A percentile compares a stretch with the other conserved stretches of the same genome.
These are phyloP conservation scores for Calidris pygmaea DNA, from an alignment of 2,113 vertebrate genomes.

Conservation along the genomic window DNA sequence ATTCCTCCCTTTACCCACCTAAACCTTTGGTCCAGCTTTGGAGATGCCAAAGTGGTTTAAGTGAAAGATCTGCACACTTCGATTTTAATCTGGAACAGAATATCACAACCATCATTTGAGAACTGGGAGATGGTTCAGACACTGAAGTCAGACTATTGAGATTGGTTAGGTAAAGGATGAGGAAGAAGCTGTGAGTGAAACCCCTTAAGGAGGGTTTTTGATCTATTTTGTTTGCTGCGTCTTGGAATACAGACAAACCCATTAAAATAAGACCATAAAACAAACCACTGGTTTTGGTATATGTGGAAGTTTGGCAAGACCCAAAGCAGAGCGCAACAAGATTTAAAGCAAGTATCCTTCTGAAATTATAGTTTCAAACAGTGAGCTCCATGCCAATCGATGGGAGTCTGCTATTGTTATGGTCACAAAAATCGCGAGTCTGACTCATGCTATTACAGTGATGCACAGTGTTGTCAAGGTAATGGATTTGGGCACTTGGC, in stretches of 20 bases:
- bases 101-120: not conserved
- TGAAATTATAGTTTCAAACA: slow-evolving; percentile 35
- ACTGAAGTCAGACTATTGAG: not conserved
- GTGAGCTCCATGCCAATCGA: slow-evolving; percentile 35
- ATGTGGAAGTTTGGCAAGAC: slow-evolving; percentile 3
- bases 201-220: not conserved
- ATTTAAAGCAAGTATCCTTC: slow-evolving; percentile 38
- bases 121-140: not conserved
- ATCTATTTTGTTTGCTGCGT: slow-evolving; percentile 10
- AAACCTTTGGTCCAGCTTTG: not conserved
- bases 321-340: not conserved
- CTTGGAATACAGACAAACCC: not conserved
- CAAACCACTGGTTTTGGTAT: not conserved
- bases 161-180: not conserved
- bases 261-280: slow-evolving; percentile 38
- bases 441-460: slow-evolving; percentile 53
- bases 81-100: not conserved
- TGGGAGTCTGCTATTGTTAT: slow-evolving; percentile 49
- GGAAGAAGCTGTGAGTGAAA: not conserved
- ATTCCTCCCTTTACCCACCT: not conserved
- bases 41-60: not conserved
- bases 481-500: slow-evolving; percentile 60
- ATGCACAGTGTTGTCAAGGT: slow-evolving; percentile 60
- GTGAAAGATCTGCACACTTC: not conserved
- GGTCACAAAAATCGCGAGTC: not conserved